Evolutionary conservation across 2,797 vertebrate species (phyloP), one percentile per base, ranked within the genome.

Genomic region (Euthynnus affinis): DNA sequence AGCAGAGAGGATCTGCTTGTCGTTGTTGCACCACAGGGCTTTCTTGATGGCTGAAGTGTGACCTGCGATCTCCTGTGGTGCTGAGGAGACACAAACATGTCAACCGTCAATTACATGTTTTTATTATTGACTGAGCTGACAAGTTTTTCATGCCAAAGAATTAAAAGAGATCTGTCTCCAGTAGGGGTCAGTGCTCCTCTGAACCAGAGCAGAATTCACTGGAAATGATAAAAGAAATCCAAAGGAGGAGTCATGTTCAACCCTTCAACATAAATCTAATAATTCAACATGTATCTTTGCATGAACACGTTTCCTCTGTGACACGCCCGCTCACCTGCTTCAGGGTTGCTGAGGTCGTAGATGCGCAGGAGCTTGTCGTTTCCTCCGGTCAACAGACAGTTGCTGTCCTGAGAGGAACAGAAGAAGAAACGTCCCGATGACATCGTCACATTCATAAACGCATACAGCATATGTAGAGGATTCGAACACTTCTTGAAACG

Each of bases 31-130:
- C 98, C 98, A 99, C 4, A 99, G 88, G 62, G 98, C 98, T 89
- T 99, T 99, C 90, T 98, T 99, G 84, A 99, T 99, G 83, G 97
- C 97, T 62, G 97, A 97, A 5, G 96, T 97, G 87, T 99, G 98
- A 72, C 98, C 98, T 9, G 97, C 95, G 25, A 99, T 95, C 92
- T 98, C 93, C 9, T 96, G 95, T 57, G 98, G 98, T 40, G 98
- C 98, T 99, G 76, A 52, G 74, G 22, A 71, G 20, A 85, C 15
- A 76, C 23, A 56, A 5, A 56, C 2, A 53, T 13, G 14, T 10
- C n/a, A 22, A 71, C 37, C 40, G 23, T 27, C 14, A 37, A 55
- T 5, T 18, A 40, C 2, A 20, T n/a, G 0, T 23, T 52, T 59
- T 40, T 13, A 32, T 15, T n/a, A 52, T 25, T 37, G 40, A 29